phyloP scores from a whole-genome alignment of 2,113 vertebrate species.

The Cichladusa arquata region DNA sequence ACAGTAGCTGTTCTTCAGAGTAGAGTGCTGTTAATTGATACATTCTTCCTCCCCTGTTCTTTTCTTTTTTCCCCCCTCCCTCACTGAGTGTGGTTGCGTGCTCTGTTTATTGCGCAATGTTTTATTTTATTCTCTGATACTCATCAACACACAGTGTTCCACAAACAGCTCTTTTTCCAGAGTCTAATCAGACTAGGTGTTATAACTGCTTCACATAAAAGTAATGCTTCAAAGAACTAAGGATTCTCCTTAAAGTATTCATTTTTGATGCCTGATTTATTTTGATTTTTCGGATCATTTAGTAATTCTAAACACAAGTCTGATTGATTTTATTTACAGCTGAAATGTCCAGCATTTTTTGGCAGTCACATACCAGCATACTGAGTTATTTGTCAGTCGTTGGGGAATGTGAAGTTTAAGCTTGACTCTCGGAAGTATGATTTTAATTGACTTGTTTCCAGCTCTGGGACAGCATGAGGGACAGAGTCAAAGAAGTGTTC shows the following conservation, averaged over 20 bases:
- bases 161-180: background rate
- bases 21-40: background rate
- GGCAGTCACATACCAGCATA: background rate
- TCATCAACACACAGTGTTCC: background rate
- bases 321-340: background rate
- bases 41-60: background rate
- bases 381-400: background rate
- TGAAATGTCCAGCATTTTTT: background rate
- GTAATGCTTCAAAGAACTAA: background rate
- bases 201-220: background rate
- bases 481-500: fast-evolving
- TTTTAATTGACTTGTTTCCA: background rate
- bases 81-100: background rate
- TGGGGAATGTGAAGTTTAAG: background rate
- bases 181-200: background rate
- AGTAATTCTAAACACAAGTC: background rate
- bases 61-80: fast-evolving
- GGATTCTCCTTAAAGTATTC: background rate
- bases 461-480: background rate
- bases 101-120: background rate
- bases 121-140: background rate
- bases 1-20: background rate
- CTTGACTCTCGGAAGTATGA: background rate
- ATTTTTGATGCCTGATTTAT: background rate
- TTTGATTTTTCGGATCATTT: background rate